A percentile compares a stretch with the other conserved stretches of the same genome.
These are phyloP conservation scores for Drosophila imparisetae DNA, from an alignment of 2,888 invertebrate species.

Conservation along the genomic window DNA sequence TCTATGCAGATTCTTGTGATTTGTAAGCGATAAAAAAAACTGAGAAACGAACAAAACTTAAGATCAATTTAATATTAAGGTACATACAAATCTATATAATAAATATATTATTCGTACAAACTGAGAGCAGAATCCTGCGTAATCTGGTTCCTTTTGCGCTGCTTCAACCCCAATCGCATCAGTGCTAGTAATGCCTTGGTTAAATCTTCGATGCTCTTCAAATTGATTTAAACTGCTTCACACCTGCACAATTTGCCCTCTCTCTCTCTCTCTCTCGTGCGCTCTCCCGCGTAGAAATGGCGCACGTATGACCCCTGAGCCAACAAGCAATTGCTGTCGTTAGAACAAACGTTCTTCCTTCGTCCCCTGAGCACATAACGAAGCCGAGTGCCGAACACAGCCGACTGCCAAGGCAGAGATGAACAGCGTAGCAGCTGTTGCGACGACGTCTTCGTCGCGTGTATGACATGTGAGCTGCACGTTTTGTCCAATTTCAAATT, in stretches of 20 bases:
- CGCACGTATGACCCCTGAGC: constrained; percentile 9
- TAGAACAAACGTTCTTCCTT: constrained; percentile 6
- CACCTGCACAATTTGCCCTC: constrained; percentile 32
- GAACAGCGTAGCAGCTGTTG: constrained; percentile 45
- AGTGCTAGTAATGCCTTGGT: not conserved
- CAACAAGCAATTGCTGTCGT: constrained; percentile 23
- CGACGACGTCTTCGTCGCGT: constrained; percentile 62
- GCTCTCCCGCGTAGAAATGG: not conserved
- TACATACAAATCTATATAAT: not conserved
- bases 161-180: constrained; percentile 9
- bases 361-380: not conserved
- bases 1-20: not conserved
- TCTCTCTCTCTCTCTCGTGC: not conserved
- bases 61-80: not conserved
- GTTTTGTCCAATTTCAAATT: constrained; percentile 81
- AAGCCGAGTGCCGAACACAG: not conserved
- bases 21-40: not conserved
- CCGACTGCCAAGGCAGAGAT: not conserved
- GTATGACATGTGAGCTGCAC: constrained; percentile 81
- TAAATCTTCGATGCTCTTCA: not conserved
- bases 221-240: constrained; percentile 18
- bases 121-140: not conserved
- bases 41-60: not conserved
- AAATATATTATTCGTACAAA: not conserved
- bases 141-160: constrained; percentile 5